These are phyloP conservation scores for Macrobrachium nipponense DNA, from an alignment of 1,140 invertebrate genomes.

Conservation along the genomic window DNA sequence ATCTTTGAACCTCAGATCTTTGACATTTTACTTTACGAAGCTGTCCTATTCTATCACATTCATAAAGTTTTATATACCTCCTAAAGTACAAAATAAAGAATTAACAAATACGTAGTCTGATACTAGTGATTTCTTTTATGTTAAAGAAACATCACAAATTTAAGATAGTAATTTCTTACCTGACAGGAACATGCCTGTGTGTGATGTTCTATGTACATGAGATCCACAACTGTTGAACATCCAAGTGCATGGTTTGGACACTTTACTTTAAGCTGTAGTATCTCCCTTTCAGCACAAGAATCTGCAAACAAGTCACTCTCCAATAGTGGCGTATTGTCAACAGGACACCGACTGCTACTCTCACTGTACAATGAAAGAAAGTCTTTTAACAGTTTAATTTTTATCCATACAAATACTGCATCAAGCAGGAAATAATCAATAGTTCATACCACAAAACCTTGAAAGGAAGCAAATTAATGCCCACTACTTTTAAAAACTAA, in stretches of 20 bases:
- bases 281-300: constrained; percentile 71
- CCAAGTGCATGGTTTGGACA: constrained; percentile 69
- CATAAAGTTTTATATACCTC: no score
- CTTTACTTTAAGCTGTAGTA: constrained; percentile 67
- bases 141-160: constrained; percentile 61
- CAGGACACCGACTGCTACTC: constrained; percentile 67
- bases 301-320: constrained; percentile 69
- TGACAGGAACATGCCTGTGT: constrained; percentile 61
- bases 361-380: constrained; percentile 31
- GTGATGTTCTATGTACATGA: constrained; percentile 67
- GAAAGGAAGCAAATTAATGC: background rate
- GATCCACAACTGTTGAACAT: constrained; percentile 67
- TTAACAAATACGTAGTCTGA: no score
- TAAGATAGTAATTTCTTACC: constrained; percentile 31
- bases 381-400: background rate
- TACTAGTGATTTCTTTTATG: constrained; percentile 45
- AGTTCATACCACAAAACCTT: no score
- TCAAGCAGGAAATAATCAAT: no score
- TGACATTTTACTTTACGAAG: no score
- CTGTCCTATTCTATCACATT: no score
- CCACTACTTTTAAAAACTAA: no score
- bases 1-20: no score
- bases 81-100: no score
- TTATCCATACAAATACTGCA: background rate
- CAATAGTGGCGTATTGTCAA: constrained; percentile 68